Evolutionary conservation across 2,113 vertebrate species (phyloP).

Genomic region (Sinocyclocheilus maitianheensis): DNA sequence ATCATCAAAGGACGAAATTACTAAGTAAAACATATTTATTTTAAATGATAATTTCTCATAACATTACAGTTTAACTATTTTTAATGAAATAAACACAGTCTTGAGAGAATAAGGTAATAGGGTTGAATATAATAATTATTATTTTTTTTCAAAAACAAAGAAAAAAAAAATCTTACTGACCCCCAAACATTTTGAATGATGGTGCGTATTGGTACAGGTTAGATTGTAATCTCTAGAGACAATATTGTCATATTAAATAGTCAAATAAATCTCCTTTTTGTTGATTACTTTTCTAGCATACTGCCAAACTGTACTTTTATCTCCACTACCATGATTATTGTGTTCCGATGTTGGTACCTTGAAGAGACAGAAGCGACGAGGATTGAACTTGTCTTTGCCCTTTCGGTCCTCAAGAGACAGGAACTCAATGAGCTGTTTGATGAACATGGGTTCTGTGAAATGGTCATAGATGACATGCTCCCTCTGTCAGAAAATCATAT

Average conservation of each 20-base stretch:
- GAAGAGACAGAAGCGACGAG: conserved; percentile 94
- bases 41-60: neutral
- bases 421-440: conserved; percentile 89
- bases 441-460: conserved; percentile 90
- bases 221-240: neutral
- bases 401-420: conserved; percentile 97
- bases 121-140: too few relatives aligned
- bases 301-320: neutral
- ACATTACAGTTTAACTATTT: too few relatives aligned
- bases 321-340: neutral
- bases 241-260: neutral
- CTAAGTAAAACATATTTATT: too few relatives aligned
- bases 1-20: too few relatives aligned
- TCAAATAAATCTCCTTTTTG: neutral
- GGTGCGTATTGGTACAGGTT: too few relatives aligned
- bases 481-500: conserved; percentile 73
- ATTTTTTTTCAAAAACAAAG: too few relatives aligned
- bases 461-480: conserved; percentile 93
- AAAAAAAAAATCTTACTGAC: too few relatives aligned
- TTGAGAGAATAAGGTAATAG: too few relatives aligned
- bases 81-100: too few relatives aligned
- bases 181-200: too few relatives aligned
- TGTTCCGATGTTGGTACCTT: conserved; percentile 77
- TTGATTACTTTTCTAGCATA: neutral
- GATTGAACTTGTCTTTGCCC: conserved; percentile 98